Evolutionary conservation across 2,113 vertebrate species (phyloP).

Genomic region (Sinocyclocheilus anophthalmus): DNA sequence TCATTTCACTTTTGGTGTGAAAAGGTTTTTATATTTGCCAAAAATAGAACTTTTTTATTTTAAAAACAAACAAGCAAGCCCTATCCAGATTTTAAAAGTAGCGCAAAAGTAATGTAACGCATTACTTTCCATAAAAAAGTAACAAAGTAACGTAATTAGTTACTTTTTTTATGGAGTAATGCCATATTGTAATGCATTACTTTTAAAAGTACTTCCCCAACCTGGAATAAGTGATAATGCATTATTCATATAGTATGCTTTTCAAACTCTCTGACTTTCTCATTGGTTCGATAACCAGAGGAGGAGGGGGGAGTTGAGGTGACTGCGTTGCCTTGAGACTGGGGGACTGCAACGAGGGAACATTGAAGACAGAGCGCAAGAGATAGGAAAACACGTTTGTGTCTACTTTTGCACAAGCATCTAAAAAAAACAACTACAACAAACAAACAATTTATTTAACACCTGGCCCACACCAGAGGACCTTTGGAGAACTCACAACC

Average conservation of each 20-base stretch:
- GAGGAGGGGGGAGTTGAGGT: slow-evolving; percentile 73
- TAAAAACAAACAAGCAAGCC: too few species aligned
- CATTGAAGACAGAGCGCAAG: slow-evolving; percentile 59
- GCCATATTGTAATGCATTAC: background rate
- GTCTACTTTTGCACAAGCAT: slow-evolving; percentile 92
- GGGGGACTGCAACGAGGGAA: slow-evolving; percentile 84
- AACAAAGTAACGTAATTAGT: too few species aligned
- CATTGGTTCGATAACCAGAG: slow-evolving; percentile 83
- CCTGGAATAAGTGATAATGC: background rate
- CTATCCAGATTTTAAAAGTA: too few species aligned
- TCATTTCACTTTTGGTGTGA: too few species aligned
- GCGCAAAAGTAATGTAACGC: too few species aligned
- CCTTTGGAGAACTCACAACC: slow-evolving; percentile 69
- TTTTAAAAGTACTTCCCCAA: too few species aligned
- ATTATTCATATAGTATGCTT: background rate
- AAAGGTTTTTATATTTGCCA: too few species aligned
- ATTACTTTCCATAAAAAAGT: too few species aligned
- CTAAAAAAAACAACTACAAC: slow-evolving; percentile 77
- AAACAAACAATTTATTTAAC: slow-evolving; percentile 76
- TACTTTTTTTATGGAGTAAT: too few species aligned
- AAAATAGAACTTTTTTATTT: too few species aligned
- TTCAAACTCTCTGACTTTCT: slow-evolving; percentile 54
- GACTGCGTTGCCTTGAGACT: slow-evolving; percentile 91
- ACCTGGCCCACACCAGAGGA: slow-evolving; percentile 77
- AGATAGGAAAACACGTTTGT: slow-evolving; percentile 80